These are phyloP conservation scores for Sakesphorus luctuosus DNA, from an alignment of 2,113 vertebrate species.

Conservation along the genomic window DNA sequence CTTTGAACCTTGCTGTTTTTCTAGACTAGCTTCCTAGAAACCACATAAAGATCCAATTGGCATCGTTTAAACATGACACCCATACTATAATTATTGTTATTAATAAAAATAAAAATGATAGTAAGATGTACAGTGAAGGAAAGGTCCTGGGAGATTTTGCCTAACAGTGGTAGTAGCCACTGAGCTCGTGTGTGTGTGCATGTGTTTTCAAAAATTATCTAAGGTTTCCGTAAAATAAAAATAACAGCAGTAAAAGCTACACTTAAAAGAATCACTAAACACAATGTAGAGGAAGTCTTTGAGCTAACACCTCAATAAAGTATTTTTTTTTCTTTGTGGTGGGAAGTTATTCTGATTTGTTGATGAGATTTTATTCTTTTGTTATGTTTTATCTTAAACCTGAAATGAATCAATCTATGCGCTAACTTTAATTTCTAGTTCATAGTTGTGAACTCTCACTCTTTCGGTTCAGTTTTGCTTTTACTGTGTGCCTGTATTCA, in stretches of 20 bases:
- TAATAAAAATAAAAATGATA: slow-evolving; percentile 52
- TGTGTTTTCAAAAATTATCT: slow-evolving; percentile 13
- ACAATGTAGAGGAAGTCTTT: neutral
- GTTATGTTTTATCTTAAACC: neutral
- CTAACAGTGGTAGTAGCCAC: neutral
- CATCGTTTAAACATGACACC: slow-evolving; percentile 1
- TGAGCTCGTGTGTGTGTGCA: neutral
- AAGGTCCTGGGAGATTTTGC: neutral
- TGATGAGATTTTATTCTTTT: slow-evolving; percentile 18
- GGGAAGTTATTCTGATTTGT: neutral
- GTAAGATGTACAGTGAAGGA: neutral
- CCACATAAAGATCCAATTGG: slow-evolving; percentile 31
- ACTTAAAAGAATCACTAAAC: neutral
- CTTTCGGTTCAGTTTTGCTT: slow-evolving; percentile 8
- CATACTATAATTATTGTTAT: neutral
- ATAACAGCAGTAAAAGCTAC: slow-evolving; percentile 15
- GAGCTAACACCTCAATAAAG: neutral
- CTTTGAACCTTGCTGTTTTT: slow-evolving; percentile 34
- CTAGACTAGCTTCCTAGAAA: slow-evolving; percentile 49
- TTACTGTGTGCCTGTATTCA: slow-evolving; percentile 11
- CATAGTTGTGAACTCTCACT: neutral
- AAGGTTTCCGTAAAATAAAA: neutral
- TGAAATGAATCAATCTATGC: slow-evolving; percentile 23
- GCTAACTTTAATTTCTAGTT: slow-evolving; percentile 18
- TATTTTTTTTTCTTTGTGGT: neutral